Evolutionary conservation across 53 echinoderm and acorn worm genomes (phyloP).

Genomic region (Crossaster papposus): DNA sequence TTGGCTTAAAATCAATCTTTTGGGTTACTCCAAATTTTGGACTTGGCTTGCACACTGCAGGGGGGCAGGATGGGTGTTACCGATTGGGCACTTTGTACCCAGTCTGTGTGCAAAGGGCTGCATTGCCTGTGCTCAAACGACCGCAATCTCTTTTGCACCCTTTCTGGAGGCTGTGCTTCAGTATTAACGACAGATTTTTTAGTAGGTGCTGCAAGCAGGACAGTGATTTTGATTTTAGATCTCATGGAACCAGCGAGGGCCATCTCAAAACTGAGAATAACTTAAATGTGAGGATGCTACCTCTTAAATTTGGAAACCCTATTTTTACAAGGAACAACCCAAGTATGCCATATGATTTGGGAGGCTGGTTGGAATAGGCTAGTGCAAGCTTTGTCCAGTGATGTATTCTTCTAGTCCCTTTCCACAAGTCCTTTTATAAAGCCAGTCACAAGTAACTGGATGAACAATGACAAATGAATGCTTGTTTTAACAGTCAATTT

Average conservation of each 20-base stretch:
- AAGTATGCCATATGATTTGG: background rate
- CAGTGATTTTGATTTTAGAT: background rate
- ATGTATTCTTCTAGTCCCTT: too few species aligned
- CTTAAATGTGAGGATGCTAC: background rate
- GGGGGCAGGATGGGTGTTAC: background rate
- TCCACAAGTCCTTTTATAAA: too few species aligned
- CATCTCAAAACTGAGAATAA: background rate
- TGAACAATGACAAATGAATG: too few species aligned
- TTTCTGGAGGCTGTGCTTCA: background rate
- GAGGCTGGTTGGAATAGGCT: background rate
- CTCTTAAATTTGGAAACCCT: background rate
- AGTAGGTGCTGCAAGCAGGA: background rate
- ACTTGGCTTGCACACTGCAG: background rate
- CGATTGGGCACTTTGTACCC: background rate
- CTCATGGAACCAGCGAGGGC: background rate
- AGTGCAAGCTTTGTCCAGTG: background rate
- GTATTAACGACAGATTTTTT: background rate
- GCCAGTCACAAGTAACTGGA: too few species aligned
- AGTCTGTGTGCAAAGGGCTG: too few species aligned
- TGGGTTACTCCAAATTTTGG: background rate
- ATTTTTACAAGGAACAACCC: background rate
- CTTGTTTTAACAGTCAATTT: too few species aligned
- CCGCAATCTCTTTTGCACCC: too few species aligned
- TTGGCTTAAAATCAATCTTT: background rate
- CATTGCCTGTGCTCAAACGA: too few species aligned